A percentile compares a stretch with the other conserved stretches of the same genome.
phyloP scores from a whole-genome alignment of 2,888 invertebrate genomes.

The Dicyrtomina minuta region DNA sequence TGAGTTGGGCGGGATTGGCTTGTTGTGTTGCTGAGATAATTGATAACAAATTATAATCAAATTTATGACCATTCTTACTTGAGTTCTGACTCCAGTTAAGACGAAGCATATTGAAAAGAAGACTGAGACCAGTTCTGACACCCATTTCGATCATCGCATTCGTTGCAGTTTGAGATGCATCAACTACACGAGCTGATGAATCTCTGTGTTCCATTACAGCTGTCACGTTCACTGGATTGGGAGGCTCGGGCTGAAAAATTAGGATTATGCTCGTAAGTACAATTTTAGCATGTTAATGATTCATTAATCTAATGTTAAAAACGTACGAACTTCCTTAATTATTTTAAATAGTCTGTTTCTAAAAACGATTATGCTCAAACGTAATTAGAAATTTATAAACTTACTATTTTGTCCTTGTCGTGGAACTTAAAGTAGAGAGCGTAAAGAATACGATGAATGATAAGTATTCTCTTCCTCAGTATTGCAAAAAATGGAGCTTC shows the following conservation, averaged over 20 bases:
- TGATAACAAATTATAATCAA: no score
- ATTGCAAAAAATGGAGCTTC: constrained; percentile 64
- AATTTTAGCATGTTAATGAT: no score
- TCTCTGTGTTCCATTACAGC: constrained; percentile 22
- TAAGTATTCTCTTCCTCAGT: constrained; percentile 62
- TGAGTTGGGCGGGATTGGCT: no score
- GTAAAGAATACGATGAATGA: constrained; percentile 63
- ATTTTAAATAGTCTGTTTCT: not conserved
- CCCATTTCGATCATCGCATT: constrained; percentile 65
- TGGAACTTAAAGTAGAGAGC: constrained; percentile 63
- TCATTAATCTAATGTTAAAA: not conserved
- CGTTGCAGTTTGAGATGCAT: constrained; percentile 55
- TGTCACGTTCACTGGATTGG: constrained; percentile 6
- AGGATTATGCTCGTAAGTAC: not conserved
- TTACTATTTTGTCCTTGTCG: constrained; percentile 52
- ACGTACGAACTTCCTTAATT: no score
- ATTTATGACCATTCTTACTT: no score
- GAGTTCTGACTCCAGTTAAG: constrained; percentile 63
- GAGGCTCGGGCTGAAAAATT: constrained; percentile 16
- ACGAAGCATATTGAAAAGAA: constrained; percentile 63
- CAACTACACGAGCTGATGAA: constrained; percentile 11
- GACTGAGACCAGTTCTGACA: constrained; percentile 64
- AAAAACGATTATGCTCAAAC: not conserved
- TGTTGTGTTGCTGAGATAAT: no score
- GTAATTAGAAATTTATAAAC: not conserved